Base-by-base conservation (phyloP, 2,888 invertebrate species). In the Leptura quadrifasciata region DNA sequence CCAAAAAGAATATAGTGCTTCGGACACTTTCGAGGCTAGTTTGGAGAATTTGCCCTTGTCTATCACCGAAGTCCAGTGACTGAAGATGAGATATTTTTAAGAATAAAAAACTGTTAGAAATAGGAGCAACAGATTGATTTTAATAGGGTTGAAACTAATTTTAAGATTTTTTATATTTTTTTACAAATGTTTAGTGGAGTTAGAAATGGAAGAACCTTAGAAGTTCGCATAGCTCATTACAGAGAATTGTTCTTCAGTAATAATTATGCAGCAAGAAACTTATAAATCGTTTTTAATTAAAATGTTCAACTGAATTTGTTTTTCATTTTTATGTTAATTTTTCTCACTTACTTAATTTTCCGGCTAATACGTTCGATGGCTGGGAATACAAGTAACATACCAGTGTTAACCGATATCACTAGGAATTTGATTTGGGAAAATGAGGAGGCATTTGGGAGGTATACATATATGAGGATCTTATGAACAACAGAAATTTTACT, bases 71-170 rank as follows among this genome's bases (percentile, higher is more conserved):
- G 17, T 67, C 61, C 27, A 70, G 20, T 24, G 54, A 18, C 9
- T n/a, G 63, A 67, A 57, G 58, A 73, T 17, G 65, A 74, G 70
- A 71, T 75, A 60, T 63, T 60, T 74, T 73, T 76, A 72, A 76
- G 76, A 54, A 57, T 54, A 78, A 71, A 72, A 67, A 27, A 72
- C 61, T 58, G 27, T 65, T 27, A 70, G 76, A 64, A 57, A 65
- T 75, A 57, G 72, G 70, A 35, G 47, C 52, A 57, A 78, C 72
- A 60, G 63, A 12, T 47, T 5, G 24, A 24, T 24, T 24, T 24
- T 31, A 2, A 31, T 31, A 31, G 27, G 27, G 6, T 31, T 31
- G 27, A 6, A 31, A 31, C 27, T 31, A 31, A 31, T 31, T 31
- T 31, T 31, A 31, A 31, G 27, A 31, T 6, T 31, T 5, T 31